phyloP scores from a whole-genome alignment of 2,888 invertebrate genomes.

The Catocala sponsa region DNA sequence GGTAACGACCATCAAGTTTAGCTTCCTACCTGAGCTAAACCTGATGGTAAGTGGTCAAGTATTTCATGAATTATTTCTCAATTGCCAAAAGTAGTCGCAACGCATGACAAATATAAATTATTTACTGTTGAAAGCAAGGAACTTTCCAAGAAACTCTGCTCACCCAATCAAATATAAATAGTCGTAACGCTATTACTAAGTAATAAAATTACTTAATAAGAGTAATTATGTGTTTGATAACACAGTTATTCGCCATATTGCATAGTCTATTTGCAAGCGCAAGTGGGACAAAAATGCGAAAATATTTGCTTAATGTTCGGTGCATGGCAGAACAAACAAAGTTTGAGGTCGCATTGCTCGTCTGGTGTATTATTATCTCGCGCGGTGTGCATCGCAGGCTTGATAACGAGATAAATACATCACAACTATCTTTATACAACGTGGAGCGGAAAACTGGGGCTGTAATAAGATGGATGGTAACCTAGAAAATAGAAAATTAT shows the following conservation, averaged over 20 bases:
- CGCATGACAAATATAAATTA: too few relatives aligned
- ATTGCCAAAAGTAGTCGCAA: too few relatives aligned
- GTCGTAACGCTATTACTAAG: not conserved
- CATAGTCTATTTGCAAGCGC: conserved; percentile 24
- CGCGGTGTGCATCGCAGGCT: conserved; percentile 24
- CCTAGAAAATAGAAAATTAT: too few relatives aligned
- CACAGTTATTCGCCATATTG: conserved; percentile 12
- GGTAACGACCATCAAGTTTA: too few relatives aligned
- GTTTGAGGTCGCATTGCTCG: conserved; percentile 53
- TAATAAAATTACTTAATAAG: not conserved
- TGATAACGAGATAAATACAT: conserved; percentile 10
- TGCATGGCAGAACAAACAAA: conserved; percentile 49
- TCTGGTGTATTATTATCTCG: conserved; percentile 43
- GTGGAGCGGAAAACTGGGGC: too few relatives aligned
- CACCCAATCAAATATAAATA: too few relatives aligned
- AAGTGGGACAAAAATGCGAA: conserved; percentile 51
- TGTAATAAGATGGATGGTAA: not conserved
- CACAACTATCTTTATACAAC: too few relatives aligned
- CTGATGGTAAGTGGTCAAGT: too few relatives aligned
- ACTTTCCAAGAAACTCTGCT: too few relatives aligned
- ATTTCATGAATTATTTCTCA: too few relatives aligned
- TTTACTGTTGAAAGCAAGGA: too few relatives aligned
- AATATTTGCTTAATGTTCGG: conserved; percentile 50
- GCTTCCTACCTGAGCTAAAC: too few relatives aligned
- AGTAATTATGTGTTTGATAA: conserved; percentile 5